Evolutionary conservation across 2,113 vertebrate species (phyloP).

Genomic region (Phasianus colchicus): DNA sequence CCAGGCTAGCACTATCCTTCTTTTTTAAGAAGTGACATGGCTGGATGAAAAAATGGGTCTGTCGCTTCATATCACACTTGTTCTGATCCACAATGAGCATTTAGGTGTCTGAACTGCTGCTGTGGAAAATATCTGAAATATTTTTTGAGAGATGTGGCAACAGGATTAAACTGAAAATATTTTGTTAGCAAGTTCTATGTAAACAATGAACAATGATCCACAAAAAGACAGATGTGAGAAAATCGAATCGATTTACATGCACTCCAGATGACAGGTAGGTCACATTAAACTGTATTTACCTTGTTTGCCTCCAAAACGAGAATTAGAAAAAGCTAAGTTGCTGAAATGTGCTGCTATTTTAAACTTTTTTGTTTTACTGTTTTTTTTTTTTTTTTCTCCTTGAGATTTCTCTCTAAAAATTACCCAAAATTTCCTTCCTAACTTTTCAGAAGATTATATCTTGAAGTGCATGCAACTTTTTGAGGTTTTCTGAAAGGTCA

Average conservation of each 20-base stretch:
- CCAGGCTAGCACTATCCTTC: not conserved
- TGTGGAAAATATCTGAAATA: fast-evolving
- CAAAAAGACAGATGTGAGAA: not conserved
- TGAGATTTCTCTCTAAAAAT: not conserved
- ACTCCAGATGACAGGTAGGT: not conserved
- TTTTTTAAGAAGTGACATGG: fast-evolving
- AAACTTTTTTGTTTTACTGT: not conserved
- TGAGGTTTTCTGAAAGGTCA: not conserved
- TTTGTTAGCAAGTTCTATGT: not conserved
- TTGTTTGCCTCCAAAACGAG: not conserved
- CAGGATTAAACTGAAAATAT: no score
- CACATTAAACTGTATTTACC: not conserved
- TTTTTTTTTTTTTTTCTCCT: not conserved
- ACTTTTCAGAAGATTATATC: not conserved
- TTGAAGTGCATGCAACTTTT: not conserved
- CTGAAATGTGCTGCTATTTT: not conserved
- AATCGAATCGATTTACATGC: not conserved
- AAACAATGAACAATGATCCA: not conserved
- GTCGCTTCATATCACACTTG: not conserved
- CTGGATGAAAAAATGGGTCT: not conserved
- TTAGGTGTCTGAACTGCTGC: not conserved
- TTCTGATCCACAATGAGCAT: fast-evolving
- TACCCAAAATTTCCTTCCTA: not conserved
- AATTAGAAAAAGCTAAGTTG: not conserved
- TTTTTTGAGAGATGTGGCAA: not conserved